Evolutionary conservation across 2,113 vertebrate species (phyloP).

Genomic region (Embiotoca jacksoni): DNA sequence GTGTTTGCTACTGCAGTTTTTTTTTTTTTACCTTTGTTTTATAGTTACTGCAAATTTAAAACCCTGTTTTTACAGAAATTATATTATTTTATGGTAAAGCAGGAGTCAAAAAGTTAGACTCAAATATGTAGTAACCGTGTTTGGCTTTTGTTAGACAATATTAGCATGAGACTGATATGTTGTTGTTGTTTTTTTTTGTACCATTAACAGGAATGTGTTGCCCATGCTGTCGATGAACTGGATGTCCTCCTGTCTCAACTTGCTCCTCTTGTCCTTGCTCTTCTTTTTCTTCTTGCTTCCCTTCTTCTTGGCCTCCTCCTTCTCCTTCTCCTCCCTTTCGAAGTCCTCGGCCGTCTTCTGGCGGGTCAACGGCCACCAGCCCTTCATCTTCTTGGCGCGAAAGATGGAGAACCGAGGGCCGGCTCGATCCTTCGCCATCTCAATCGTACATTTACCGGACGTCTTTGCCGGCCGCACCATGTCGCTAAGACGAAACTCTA

Average conservation of each 20-base stretch:
- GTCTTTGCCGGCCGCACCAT: slow-evolving; percentile 90
- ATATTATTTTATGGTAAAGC: too few relatives aligned
- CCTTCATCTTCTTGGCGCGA: slow-evolving; percentile 89
- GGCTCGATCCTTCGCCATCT: slow-evolving; percentile 88
- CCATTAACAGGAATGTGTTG: slow-evolving; percentile 88
- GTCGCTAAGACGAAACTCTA: slow-evolving; percentile 90
- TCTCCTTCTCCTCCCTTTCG: slow-evolving; percentile 86
- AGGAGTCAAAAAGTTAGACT: too few relatives aligned
- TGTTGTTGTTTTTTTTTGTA: slow-evolving; percentile 51
- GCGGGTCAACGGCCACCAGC: slow-evolving; percentile 95
- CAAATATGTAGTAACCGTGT: too few relatives aligned
- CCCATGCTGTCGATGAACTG: slow-evolving; percentile 88
- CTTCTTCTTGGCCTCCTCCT: slow-evolving; percentile 81
- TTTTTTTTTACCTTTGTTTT: too few relatives aligned
- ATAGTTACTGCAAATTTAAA: too few relatives aligned
- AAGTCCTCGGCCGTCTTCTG: slow-evolving; percentile 87
- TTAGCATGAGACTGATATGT: not conserved
- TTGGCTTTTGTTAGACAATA: too few relatives aligned
- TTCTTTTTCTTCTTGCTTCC: slow-evolving; percentile 67
- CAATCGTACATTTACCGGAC: slow-evolving; percentile 86
- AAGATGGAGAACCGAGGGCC: slow-evolving; percentile 91
- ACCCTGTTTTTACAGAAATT: too few relatives aligned
- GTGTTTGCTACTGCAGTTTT: too few relatives aligned
- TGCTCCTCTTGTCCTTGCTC: slow-evolving; percentile 81
- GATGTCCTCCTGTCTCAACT: slow-evolving; percentile 86